Evolutionary conservation across 2,888 invertebrate species (phyloP).

Genomic region (Eupithecia dodoneata): DNA sequence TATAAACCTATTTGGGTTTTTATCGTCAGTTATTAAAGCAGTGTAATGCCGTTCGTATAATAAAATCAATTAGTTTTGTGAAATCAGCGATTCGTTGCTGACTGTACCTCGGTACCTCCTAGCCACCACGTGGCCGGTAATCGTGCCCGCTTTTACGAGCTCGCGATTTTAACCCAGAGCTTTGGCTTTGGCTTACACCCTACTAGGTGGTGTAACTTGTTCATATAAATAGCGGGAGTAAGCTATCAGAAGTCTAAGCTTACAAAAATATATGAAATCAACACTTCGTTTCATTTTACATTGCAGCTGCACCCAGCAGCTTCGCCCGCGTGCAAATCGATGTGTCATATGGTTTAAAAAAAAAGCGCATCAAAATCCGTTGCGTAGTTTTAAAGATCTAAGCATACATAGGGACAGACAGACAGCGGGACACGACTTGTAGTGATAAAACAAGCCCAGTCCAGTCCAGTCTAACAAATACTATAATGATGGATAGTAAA

Average conservation of each 20-base stretch:
- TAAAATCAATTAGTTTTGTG: background rate
- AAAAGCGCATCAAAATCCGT: no score
- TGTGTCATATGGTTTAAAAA: no score
- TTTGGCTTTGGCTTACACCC: slow-evolving; percentile 5
- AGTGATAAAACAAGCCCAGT: no score
- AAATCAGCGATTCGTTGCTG: background rate
- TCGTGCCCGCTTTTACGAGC: slow-evolving; percentile 44
- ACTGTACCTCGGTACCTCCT: background rate
- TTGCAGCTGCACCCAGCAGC: no score
- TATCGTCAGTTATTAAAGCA: background rate
- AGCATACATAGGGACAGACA: no score
- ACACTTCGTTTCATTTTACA: no score
- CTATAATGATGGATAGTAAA: no score
- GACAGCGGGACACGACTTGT: no score
- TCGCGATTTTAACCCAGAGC: background rate
- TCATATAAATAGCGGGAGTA: background rate
- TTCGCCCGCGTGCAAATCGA: no score
- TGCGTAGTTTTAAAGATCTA: no score
- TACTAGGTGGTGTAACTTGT: background rate
- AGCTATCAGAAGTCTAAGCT: background rate
- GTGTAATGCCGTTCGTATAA: background rate
- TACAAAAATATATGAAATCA: no score
- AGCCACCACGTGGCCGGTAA: slow-evolving; percentile 42
- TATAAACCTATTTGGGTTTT: background rate
- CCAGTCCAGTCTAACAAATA: no score